Evolutionary conservation across 2,888 invertebrate genomes (phyloP), one percentile per base, ranked within the genome.

Genomic region (Drosophila yooni): DNA sequence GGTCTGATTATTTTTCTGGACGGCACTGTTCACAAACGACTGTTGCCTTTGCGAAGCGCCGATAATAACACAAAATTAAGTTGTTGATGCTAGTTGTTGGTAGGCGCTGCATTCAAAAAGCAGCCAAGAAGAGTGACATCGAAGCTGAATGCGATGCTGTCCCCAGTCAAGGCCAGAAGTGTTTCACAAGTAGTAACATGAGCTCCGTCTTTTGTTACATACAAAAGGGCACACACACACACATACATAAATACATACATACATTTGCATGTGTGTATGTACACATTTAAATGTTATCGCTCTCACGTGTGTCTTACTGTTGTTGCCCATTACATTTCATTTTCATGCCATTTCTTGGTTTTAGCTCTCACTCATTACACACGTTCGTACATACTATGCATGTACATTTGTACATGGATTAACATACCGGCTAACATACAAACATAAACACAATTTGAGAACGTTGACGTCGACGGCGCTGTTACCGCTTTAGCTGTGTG

Each of bases 341-440:
- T 90, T 88, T 85, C 81, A 85, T 90, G 67, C 82, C 86, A 72
- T 85, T 90, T 86, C 90, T 86, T 86, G 86, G 89, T 90, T 87
- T 88, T 79, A 65, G 78, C 70, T 63, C 67, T 72, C 74, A 61
- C 82, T 83, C 87, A 87, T 90, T 87, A 87, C 88, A 87, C 64
- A 46, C 67, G 43, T 57, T 70, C 59, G 69, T 52, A 18, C 65
- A 63, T 25, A n/a, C 56, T 38, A 48, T 59, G 46, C n/a, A 51
- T 59, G 40, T 43, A 40, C n/a, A 66, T 7, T 33, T 58, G 21
- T 53, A 48, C 62, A 67, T 76, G 61, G 69, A 72, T 73, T 63
- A 59, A 73, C 64, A 46, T 81, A 69, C 63, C 56, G 48, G 53
- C 67, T 63, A 48, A 68, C 40, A 53, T 73, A 72, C 65, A 60